Conservation (phyloP, 1,140 invertebrate genomes). For the Lucilia cuprina region DNA sequence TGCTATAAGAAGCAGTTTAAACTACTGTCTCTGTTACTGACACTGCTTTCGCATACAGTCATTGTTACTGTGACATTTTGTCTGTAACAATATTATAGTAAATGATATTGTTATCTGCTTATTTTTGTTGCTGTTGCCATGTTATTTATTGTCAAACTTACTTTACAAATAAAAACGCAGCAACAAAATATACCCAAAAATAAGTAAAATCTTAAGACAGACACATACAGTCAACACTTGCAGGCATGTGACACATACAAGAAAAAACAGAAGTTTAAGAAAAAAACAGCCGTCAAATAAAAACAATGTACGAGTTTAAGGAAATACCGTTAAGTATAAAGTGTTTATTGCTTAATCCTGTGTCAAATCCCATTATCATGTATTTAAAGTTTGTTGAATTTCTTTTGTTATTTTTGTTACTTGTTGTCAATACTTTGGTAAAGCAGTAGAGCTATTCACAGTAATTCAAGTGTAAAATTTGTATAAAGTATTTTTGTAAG, state of each 20-base stretch:
- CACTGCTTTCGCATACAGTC: not conserved
- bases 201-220: not conserved
- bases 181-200: not conserved
- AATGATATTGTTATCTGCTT: slow-evolving; percentile 27
- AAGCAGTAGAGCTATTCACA: too few species aligned
- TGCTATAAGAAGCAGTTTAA: not conserved
- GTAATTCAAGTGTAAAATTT: too few species aligned
- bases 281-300: not conserved
- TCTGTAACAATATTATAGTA: slow-evolving; percentile 22
- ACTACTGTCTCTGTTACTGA: not conserved
- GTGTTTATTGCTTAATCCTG: not conserved
- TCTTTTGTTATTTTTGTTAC: not conserved
- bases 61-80: not conserved
- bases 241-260: not conserved
- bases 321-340: not conserved
- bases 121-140: slow-evolving; percentile 12
- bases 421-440: too few species aligned
- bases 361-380: slow-evolving; percentile 4
- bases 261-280: not conserved
- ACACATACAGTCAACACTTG: not conserved
- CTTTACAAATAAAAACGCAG: not conserved
- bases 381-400: not conserved
- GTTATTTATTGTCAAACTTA: slow-evolving; percentile 10
- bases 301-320: not conserved
- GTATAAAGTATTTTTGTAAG: too few species aligned